Base-by-base conservation (phyloP, 2,888 invertebrate species). In the Pseudococcus viburni region DNA sequence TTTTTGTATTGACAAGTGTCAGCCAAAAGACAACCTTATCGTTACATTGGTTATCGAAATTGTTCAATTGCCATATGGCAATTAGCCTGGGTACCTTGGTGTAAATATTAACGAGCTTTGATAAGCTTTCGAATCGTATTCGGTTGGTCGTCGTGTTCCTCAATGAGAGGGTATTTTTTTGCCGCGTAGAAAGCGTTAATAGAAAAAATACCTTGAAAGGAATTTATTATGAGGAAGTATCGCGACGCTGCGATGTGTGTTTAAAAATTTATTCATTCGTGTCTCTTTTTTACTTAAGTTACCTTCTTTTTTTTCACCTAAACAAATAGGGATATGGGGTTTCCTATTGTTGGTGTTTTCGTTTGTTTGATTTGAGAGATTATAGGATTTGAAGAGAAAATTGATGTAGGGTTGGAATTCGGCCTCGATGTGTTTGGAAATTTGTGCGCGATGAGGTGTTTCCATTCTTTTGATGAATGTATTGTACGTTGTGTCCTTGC, bases 61-160 rank as follows among this genome's bases (percentile, higher is more conserved):
- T 83, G 80, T 83, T 83, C 80, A 19, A n/a, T 83, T 83, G 80
- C 80, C 80, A 83, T 83, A 83, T 83, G 80, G 80, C 80, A 83
- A 46, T 83, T 42, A 42, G 80, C 80, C 80, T 83, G 19, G 19
- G 46, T 46, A 83, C 17, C 1, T 17, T 0, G 15, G 33, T 8
- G 73, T 73, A 73, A 73, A 73, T 73, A 73, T 73, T 73, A 73
- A 73, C 73, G 11, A 33, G 33, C 73, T 73, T 33, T 73, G 73
- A 73, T 73, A 33, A 73, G 73, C 73, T 73, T 33, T 26, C 73
- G 17, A 26, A 39, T 68, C 7, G 73, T 8, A 19, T 64, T 64
- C 15, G 26, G 26, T 26, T 68, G 19, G 59, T 59, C 5, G 22
- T 7, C 6, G 55, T 55, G n/a, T 55, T n/a, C 55, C n/a, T n/a